Base-by-base conservation (phyloP, 2,113 vertebrate species). In the Chrysochloris asiatica region DNA sequence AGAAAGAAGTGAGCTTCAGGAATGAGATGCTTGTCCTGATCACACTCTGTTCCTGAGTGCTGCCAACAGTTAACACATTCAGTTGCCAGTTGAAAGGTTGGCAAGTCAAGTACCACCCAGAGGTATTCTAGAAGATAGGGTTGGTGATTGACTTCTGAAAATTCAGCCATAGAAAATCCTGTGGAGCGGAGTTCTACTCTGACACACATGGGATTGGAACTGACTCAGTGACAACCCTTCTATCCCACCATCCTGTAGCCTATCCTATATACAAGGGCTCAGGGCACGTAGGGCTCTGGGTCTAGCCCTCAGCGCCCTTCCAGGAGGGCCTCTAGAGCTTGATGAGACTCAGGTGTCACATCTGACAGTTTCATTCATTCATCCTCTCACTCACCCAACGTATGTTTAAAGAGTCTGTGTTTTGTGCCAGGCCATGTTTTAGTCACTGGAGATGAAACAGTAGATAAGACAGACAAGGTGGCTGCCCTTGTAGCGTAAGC, bases 171-270 rank as follows among this genome's bases (percentile, higher is more conserved):
- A 8, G 63, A 67, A 65, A 67, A 21, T 30, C 33, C 63, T 36
- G 19, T n/a, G 63, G n/a, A n/a, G 5, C 63, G 17, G 33, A 36
- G 33, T 36, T 36, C 63, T 67, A 8, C 63, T 36, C 63, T 36
- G n/a, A 26, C 63, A 19, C n/a, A 52, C 63, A 36, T 21, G n/a
- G 6, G 63, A 36, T 16, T 2, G 6, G 28, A 63, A 63, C 13
- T 63, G 59, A 63, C 59, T 63, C 3, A 6, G 16, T 63, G 13
- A 63, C 33, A 63, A 63, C 59, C 30, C 11, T 36, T 56, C 48
- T 0, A 0, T 36, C 30, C 33, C 52, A 26, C 17, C 21, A 4
- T 21, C 17, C 33, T n/a, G 16, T 0, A 0, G 21, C 22, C 2
- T 4, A 48, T 28, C 17, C 61, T 33, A 0, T 11, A 5, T 28